phyloP scores from a whole-genome alignment of 2,888 invertebrate genomes.

The Horisme vitalbata region DNA sequence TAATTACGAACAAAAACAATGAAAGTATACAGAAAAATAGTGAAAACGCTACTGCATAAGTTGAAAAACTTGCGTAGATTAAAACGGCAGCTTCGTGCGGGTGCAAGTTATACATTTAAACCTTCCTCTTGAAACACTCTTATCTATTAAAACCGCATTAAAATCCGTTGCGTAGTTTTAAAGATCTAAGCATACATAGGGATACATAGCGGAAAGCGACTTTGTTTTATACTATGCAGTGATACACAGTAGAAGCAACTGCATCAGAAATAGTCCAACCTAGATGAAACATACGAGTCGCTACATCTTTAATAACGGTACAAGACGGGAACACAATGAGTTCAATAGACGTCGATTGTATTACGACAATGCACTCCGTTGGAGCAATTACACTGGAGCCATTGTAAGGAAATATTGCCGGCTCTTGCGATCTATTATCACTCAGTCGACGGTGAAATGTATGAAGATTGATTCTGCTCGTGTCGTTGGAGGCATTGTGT shows the following conservation, averaged over 20 bases:
- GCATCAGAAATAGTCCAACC: not conserved
- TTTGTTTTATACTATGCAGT: too few species aligned
- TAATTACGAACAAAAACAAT: too few species aligned
- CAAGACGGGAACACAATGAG: constrained; percentile 37
- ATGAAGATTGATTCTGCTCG: constrained; percentile 55
- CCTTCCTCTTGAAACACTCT: too few species aligned
- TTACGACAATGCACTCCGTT: constrained; percentile 60
- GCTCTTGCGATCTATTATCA: constrained; percentile 47
- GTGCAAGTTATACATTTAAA: too few species aligned
- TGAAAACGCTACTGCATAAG: too few species aligned
- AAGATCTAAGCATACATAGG: too few species aligned
- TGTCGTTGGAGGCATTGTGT: constrained; percentile 47
- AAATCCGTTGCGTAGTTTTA: too few species aligned
- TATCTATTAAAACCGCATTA: too few species aligned
- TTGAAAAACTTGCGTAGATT: too few species aligned
- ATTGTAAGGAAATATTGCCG: constrained; percentile 50
- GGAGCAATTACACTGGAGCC: constrained; percentile 57
- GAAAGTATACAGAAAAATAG: too few species aligned
- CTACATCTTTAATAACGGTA: constrained; percentile 30
- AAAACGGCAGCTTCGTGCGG: too few species aligned
- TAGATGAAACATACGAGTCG: constrained; percentile 24
- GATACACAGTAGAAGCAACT: not conserved
- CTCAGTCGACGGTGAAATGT: constrained; percentile 53
- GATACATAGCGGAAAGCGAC: too few species aligned
- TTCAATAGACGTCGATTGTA: constrained; percentile 54